Percentiles rank a stretch among this genome's conserved stretches.
Conservation (phyloP, 2,888 invertebrate genomes). For the Acleris cristana region DNA sequence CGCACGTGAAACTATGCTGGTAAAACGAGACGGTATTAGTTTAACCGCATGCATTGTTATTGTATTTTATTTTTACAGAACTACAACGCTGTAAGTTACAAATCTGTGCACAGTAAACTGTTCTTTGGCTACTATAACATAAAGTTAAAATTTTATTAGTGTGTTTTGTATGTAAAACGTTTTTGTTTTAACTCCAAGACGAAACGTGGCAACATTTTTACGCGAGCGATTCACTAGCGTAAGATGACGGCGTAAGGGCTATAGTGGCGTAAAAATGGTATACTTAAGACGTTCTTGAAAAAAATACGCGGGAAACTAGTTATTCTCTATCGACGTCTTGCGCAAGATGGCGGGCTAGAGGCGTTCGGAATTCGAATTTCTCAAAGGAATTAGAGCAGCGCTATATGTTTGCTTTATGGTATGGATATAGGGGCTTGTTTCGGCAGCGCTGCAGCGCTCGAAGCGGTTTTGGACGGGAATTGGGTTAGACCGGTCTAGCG, state of each 20-base stretch:
- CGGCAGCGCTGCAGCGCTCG: slow-evolving; percentile 57
- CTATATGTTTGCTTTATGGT: slow-evolving; percentile 52
- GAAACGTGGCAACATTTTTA: slow-evolving; percentile 75
- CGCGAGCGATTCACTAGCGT: slow-evolving; percentile 81
- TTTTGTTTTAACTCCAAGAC: slow-evolving; percentile 49
- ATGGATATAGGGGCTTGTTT: slow-evolving; percentile 43
- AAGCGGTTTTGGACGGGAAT: slow-evolving; percentile 51
- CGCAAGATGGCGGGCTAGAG: slow-evolving; percentile 79
- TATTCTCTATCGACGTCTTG: slow-evolving; percentile 82
- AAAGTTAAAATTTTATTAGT: slow-evolving; percentile 39
- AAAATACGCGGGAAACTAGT: slow-evolving; percentile 74
- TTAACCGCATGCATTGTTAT: slow-evolving; percentile 72
- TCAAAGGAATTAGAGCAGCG: slow-evolving; percentile 77
- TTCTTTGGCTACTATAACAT: accelerated
- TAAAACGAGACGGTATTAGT: slow-evolving; percentile 64
- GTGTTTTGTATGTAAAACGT: slow-evolving; percentile 40
- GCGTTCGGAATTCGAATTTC: slow-evolving; percentile 81
- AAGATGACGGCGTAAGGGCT: slow-evolving; percentile 77
- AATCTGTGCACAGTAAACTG: slow-evolving; percentile 21
- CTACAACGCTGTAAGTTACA: slow-evolving; percentile 45
- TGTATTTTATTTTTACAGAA: slow-evolving; percentile 64
- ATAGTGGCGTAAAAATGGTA: slow-evolving; percentile 79
- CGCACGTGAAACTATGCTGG: slow-evolving; percentile 44
- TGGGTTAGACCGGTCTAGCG: slow-evolving; percentile 51
- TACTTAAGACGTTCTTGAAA: slow-evolving; percentile 82